phyloP scores from a whole-genome alignment of 2,888 invertebrate species.

The Deroplatys truncata region DNA sequence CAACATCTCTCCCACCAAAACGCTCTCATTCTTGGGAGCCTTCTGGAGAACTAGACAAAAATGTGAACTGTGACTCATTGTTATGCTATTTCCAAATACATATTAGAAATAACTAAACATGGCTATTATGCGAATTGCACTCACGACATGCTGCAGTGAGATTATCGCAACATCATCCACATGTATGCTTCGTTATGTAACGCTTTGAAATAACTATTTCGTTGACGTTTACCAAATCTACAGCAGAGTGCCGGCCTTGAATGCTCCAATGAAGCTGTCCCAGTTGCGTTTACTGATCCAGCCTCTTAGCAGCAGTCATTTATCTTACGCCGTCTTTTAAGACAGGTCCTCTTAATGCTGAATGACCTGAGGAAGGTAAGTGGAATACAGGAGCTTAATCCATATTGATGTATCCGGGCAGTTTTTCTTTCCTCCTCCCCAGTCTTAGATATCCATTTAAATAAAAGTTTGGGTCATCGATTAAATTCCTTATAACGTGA shows the following conservation, averaged over 20 bases:
- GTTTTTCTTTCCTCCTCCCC: no score
- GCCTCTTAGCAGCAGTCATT: not conserved
- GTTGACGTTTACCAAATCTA: not conserved
- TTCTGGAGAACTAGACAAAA: not conserved
- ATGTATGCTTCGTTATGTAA: not conserved
- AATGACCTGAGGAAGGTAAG: not conserved
- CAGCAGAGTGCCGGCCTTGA: not conserved
- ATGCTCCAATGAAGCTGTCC: not conserved
- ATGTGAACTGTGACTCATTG: not conserved
- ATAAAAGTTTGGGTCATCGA: no score
- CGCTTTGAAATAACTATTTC: not conserved
- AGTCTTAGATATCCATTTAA: no score
- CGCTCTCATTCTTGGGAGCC: not conserved
- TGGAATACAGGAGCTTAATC: not conserved
- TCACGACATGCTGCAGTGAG: not conserved
- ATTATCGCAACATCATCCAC: not conserved
- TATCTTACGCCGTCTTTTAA: not conserved
- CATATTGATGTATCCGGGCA: no score
- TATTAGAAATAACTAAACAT: not conserved
- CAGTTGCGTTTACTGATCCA: not conserved
- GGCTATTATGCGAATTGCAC: not conserved
- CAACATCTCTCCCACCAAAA: not conserved
- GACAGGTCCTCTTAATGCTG: no score
- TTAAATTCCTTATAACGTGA: no score
- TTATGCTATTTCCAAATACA: not conserved